Evolutionary conservation across 2,113 vertebrate genomes (phyloP).

Genomic region (Cyphomyrus plagiostoma): DNA sequence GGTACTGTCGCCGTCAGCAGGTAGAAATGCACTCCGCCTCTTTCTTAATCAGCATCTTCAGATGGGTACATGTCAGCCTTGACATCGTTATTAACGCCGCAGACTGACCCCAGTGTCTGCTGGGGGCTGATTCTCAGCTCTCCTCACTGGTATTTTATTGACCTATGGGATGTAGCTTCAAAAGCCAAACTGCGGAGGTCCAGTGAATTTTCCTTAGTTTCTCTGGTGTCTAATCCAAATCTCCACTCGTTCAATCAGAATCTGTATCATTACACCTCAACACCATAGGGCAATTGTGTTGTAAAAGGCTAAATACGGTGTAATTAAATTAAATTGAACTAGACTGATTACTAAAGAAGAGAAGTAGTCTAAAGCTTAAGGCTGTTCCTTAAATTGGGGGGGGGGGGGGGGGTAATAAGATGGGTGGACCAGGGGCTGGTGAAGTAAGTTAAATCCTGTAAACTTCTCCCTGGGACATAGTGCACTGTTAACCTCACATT

Average conservation of each 20-base stretch:
- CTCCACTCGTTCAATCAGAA: neutral
- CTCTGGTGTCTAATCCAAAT: neutral
- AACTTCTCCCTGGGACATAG: neutral
- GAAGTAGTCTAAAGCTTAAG: neutral
- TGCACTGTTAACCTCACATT: neutral
- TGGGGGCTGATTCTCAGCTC: neutral
- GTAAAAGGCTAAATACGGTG: neutral
- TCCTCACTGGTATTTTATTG: neutral
- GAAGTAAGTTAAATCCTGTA: slow-evolving; percentile 1
- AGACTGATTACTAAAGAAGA: neutral
- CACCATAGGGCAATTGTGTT: neutral
- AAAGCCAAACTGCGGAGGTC: neutral
- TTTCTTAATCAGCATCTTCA: neutral
- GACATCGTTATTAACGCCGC: neutral
- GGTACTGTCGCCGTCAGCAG: neutral
- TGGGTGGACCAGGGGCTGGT: neutral
- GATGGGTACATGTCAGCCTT: neutral
- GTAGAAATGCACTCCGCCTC: neutral
- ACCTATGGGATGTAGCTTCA: neutral
- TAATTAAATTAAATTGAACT: neutral
- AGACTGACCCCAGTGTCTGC: neutral
- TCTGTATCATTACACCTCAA: neutral
- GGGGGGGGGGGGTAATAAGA: neutral
- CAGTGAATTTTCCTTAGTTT: neutral
- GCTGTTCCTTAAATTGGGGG: neutral